phyloP scores from a whole-genome alignment of 2,888 invertebrate species.

The Napeogenes inachia region DNA sequence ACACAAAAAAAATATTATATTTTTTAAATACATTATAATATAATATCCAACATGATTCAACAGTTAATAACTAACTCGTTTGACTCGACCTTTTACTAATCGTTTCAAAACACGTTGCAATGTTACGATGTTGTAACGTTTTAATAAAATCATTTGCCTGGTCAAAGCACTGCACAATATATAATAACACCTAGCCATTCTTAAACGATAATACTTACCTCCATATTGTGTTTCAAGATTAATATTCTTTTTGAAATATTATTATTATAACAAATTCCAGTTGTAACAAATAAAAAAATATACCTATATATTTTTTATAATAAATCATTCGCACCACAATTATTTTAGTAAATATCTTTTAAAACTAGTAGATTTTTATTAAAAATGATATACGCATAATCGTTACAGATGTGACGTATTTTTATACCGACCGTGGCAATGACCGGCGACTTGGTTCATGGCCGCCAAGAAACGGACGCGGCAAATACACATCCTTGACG shows the following conservation, averaged over 20 bases:
- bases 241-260: no score
- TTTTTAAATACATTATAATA: no score
- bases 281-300: not conserved
- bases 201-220: not conserved
- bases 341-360: constrained; percentile 16
- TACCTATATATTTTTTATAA: not conserved
- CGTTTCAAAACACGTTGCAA: constrained; percentile 7
- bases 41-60: no score
- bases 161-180: constrained; percentile 4
- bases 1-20: no score
- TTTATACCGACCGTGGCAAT: constrained; percentile 72
- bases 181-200: constrained; percentile 11
- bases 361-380: constrained; percentile 15
- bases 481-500: constrained; percentile 26
- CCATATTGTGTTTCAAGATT: no score
- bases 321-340: constrained; percentile 5
- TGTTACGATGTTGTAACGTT: constrained; percentile 10
- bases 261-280: no score
- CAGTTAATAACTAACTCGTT: no score
- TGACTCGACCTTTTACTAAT: not conserved
- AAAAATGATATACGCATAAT: constrained; percentile 29
- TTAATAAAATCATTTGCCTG: constrained; percentile 10
- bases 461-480: constrained; percentile 60
- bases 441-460: constrained; percentile 70
- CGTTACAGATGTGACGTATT: constrained; percentile 58